phyloP scores from a whole-genome alignment of 2,797 vertebrate genomes.

The Gobionotothen gibberifrons region DNA sequence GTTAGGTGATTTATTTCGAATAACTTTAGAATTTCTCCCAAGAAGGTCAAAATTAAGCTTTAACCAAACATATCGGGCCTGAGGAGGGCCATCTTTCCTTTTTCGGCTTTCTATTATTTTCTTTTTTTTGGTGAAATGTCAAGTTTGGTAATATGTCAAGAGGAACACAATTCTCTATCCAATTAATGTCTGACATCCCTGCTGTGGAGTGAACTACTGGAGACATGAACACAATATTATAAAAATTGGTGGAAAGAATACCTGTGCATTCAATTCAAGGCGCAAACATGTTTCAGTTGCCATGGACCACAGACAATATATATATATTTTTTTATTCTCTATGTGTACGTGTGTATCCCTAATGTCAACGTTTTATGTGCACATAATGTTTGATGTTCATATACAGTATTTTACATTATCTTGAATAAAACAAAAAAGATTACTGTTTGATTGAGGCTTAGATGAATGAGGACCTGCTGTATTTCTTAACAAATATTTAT shows the following conservation, averaged over 20 bases:
- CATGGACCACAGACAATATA: neutral
- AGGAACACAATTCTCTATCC: conserved; percentile 44
- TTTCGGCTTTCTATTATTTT: conserved; percentile 1
- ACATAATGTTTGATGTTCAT: no score
- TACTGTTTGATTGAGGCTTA: neutral
- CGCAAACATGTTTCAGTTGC: neutral
- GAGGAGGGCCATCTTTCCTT: conserved; percentile 9
- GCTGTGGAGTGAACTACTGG: conserved; percentile 17
- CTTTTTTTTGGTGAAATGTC: conserved; percentile 40
- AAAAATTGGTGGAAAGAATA: neutral
- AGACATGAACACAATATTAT: conserved; percentile 5
- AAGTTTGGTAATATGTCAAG: conserved; percentile 54
- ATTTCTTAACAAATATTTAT: conserved; percentile 15
- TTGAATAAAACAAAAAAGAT: no score
- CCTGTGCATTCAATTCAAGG: neutral
- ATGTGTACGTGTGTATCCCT: no score
- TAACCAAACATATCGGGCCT: conserved; percentile 5
- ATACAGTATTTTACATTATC: no score
- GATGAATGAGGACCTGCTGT: neutral
- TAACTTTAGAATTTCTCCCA: conserved; percentile 10
- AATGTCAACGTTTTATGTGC: no score
- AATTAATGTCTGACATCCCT: conserved; percentile 39
- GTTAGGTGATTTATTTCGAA: conserved; percentile 7
- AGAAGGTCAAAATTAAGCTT: conserved; percentile 27
- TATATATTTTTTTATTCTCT: no score